A percentile compares a stretch with the other conserved stretches of the same genome.
phyloP scores from a whole-genome alignment of 1,140 invertebrate genomes.

The Bombus consobrinus region DNA sequence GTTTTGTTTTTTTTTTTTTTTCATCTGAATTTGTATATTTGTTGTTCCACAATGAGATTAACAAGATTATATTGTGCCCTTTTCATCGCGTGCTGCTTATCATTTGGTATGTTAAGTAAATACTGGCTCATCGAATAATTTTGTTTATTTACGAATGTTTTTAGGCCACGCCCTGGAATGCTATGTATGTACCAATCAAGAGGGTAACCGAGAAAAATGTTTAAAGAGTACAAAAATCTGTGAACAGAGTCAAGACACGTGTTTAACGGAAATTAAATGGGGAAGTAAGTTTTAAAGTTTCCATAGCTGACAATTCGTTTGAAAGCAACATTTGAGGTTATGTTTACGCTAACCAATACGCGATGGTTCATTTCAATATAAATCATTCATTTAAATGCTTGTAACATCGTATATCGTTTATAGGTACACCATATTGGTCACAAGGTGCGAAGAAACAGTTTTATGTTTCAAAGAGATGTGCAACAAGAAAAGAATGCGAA shows the following conservation, averaged over 20 bases:
- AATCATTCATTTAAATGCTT: not conserved
- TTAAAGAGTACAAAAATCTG: constrained; percentile 95
- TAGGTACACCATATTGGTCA: constrained; percentile 96
- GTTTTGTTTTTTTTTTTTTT: not conserved
- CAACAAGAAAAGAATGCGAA: constrained; percentile 91
- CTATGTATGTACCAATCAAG: constrained; percentile 96
- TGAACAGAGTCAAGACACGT: constrained; percentile 93
- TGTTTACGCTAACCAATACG: not conserved
- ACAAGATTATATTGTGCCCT: constrained; percentile 20
- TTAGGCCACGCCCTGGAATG: constrained; percentile 91
- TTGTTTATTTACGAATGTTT: constrained; percentile 29
- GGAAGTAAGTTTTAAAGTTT: constrained; percentile 86
- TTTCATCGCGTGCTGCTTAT: constrained; percentile 9
- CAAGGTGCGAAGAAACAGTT: constrained; percentile 96
- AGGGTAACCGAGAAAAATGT: constrained; percentile 96
- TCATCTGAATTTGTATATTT: not conserved
- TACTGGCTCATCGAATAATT: not conserved
- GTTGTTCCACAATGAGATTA: not conserved
- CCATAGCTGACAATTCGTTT: not conserved
- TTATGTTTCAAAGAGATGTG: constrained; percentile 96
- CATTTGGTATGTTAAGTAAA: constrained; percentile 47
- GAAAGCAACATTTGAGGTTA: constrained; percentile 59
- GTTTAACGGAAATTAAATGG: constrained; percentile 95
- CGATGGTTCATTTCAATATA: too few relatives aligned
- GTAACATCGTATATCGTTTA: not conserved